A percentile compares a stretch with the other conserved stretches of the same genome.
phyloP scores from a whole-genome alignment of 2,888 invertebrate species.

The Mesorhabditis sp. region DNA sequence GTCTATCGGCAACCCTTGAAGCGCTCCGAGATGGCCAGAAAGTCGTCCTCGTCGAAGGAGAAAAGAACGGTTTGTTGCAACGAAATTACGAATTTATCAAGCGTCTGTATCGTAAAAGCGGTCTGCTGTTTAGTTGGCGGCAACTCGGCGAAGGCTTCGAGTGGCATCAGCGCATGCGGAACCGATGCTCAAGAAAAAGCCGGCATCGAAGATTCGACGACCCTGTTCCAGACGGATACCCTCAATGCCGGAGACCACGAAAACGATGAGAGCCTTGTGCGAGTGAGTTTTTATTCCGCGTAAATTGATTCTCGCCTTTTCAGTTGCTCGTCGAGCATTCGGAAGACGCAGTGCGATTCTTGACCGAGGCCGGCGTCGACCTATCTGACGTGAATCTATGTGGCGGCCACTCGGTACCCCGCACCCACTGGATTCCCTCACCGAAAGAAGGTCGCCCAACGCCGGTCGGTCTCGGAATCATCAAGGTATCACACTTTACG shows the following conservation, averaged over 20 bases:
- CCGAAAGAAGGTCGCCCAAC: conserved; percentile 56
- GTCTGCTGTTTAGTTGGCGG: conserved; percentile 38
- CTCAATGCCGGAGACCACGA: conserved; percentile 54
- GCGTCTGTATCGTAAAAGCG: no score
- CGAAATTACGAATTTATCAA: no score
- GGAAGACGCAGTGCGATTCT: conserved; percentile 15
- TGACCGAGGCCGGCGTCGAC: conserved; percentile 47
- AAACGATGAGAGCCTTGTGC: conserved; percentile 52
- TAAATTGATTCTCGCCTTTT: no score
- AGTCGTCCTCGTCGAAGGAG: neutral
- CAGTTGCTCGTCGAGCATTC: conserved; percentile 34
- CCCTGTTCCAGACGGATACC: conserved; percentile 50
- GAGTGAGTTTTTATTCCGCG: conserved; percentile 14
- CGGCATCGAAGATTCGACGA: conserved; percentile 42
- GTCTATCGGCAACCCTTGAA: conserved; percentile 50
- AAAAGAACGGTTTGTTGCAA: no score
- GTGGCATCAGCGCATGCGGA: conserved; percentile 53
- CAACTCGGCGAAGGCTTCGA: conserved; percentile 55
- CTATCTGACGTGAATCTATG: conserved; percentile 56
- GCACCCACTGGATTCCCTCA: conserved; percentile 58
- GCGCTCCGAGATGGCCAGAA: conserved; percentile 31
- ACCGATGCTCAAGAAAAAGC: conserved; percentile 45
- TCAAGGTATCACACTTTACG: conserved; percentile 40
- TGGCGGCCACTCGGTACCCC: conserved; percentile 55
- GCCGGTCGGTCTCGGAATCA: conserved; percentile 57